These are phyloP conservation scores for Notoglanidium macrostoma DNA, from an alignment of 2,797 vertebrate genomes.

Conservation along the genomic window DNA sequence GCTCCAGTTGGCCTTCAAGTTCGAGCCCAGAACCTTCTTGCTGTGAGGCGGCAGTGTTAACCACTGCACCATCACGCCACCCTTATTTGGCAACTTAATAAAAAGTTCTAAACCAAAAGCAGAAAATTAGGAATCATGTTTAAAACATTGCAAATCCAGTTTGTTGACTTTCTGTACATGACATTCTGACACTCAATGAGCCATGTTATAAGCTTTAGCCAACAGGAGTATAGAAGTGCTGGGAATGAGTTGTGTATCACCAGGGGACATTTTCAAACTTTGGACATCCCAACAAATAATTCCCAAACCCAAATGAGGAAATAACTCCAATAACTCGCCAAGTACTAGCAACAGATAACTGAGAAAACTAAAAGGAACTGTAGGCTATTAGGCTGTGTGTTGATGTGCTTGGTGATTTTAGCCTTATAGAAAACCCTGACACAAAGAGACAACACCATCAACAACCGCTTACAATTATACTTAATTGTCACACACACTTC, in stretches of 20 bases:
- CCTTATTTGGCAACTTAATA: not conserved
- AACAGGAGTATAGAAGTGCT: not conserved
- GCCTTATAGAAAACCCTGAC: not conserved
- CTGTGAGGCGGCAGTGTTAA: too few relatives aligned
- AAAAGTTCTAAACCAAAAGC: not conserved
- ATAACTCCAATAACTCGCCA: not conserved
- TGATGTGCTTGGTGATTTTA: not conserved
- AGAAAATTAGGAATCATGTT: not conserved
- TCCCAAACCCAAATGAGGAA: not conserved
- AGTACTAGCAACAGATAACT: not conserved
- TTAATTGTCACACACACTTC: not conserved
- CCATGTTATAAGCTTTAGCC: not conserved
- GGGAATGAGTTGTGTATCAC: not conserved
- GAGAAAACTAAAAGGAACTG: not conserved
- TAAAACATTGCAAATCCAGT: not conserved
- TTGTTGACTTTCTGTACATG: conserved; percentile 40
- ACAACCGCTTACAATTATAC: too few relatives aligned
- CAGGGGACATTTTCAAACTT: not conserved
- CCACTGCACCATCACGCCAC: too few relatives aligned
- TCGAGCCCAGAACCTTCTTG: too few relatives aligned
- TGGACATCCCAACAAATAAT: not conserved
- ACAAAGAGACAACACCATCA: not conserved
- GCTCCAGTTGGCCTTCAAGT: too few relatives aligned
- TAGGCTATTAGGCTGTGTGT: not conserved
- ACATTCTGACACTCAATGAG: not conserved